A percentile compares a stretch with the other conserved stretches of the same genome.
Conservation (phyloP, 1,140 invertebrate species). For the Thaumetopoea pityocampa region DNA sequence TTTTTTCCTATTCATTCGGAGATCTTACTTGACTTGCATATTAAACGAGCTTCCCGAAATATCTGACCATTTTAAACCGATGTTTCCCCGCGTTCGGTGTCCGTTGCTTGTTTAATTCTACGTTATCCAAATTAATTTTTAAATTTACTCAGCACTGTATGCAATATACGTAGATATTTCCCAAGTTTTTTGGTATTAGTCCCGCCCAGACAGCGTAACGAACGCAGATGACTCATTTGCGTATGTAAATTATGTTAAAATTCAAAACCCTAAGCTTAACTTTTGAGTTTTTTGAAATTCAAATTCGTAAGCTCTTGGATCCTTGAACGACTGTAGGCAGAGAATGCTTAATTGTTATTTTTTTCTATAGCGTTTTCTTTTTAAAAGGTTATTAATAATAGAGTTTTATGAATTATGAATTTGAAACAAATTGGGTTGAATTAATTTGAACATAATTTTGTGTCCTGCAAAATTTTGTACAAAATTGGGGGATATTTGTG, state of each 20-base stretch:
- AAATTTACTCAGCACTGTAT: not conserved
- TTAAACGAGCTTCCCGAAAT: conserved; percentile 21
- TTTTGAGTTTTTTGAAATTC: conserved; percentile 40
- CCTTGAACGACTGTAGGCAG: conserved; percentile 15
- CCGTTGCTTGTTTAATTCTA: conserved; percentile 4
- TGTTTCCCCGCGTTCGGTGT: conserved; percentile 1
- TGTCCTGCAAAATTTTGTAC: not conserved
- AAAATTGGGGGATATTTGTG: too few relatives aligned
- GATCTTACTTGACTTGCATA: conserved; percentile 28
- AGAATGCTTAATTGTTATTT: conserved; percentile 33
- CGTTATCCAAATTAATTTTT: not conserved
- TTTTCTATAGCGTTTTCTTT: conserved; percentile 12
- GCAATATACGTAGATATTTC: conserved; percentile 1
- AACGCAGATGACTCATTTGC: conserved; percentile 34
- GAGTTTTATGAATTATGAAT: conserved; percentile 5
- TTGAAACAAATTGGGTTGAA: not conserved
- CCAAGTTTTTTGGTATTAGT: conserved; percentile 3
- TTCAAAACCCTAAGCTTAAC: conserved; percentile 33
- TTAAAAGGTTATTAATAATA: conserved; percentile 6
- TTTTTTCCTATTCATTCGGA: conserved; percentile 30
- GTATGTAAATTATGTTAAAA: conserved; percentile 40
- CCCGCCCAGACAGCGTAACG: conserved; percentile 22
- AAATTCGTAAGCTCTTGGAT: conserved; percentile 26
- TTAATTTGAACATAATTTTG: too few relatives aligned
- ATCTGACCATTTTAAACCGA: conserved; percentile 5